Base-by-base conservation (phyloP, 2,113 vertebrate genomes). In the Saguinus midas region DNA sequence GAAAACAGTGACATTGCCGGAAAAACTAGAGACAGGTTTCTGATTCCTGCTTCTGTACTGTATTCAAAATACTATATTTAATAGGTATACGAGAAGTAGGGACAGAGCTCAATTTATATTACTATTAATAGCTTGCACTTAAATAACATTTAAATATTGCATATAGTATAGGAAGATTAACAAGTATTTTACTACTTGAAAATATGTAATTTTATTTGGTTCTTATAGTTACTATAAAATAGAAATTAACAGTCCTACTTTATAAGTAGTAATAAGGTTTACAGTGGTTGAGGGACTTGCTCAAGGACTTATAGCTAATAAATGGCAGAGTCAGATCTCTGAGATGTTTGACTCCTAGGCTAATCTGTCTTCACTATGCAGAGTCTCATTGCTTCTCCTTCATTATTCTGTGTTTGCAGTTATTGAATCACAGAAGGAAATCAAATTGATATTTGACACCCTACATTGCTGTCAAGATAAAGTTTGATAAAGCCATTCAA, bases 131-230 rank as follows among this genome's bases (percentile, higher is more conserved):
- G 52, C 14, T 82, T 90, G 37, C 2, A 70, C 13, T 79, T 75
- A 58, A 73, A 64, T 83, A 70, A 5, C n/a, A n/a, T 90, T 86
- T 96, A 95, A 79, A 72, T 79, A 86, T 61, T 87, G 29, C n/a
- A 87, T 43, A 86, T 72, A 61, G n/a, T 55, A 17, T 9, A 21
- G 12, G 13, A 55, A 64, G 80, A 91, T 37, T 83, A 78, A 48
- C 37, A 35, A 90, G 79, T 18, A 10, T 55, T 79, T 87, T 90
- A 70, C 27, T 55, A 66, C 58, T 85, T 78, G 70, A 48, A 48
- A 68, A 48, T 48, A 16, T 43, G n/a, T 45, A 37, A 86, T 37
- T 68, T 92, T 84, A 79, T 43, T 79, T 91, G 55, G 29, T 81
- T 75, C 37, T 81, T 12, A 73, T 84, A 43, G 43, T 83, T 72